A percentile compares a stretch with the other conserved stretches of the same genome.
Conservation (phyloP, 2,888 invertebrate genomes). For the Drosophila buzzatii region DNA sequence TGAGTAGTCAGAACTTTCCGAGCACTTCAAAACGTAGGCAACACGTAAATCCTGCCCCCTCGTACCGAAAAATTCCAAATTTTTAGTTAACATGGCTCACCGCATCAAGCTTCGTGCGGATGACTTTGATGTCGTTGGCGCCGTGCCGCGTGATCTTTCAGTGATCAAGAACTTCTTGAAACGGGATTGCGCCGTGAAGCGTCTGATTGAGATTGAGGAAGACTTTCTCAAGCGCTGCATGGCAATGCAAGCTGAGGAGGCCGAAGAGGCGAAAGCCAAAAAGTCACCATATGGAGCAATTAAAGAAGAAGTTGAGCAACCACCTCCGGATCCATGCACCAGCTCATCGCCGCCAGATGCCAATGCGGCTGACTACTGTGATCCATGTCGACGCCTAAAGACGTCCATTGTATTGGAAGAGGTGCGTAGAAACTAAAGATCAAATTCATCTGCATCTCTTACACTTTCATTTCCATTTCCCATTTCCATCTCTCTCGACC, state of each 20-base stretch:
- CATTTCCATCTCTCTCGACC: not conserved
- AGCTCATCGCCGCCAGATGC: slow-evolving; percentile 37
- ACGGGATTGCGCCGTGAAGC: slow-evolving; percentile 67
- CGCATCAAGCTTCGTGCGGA: slow-evolving; percentile 61
- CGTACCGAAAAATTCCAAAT: slow-evolving; percentile 42
- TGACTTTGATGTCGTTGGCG: slow-evolving; percentile 69
- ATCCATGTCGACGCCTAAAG: slow-evolving; percentile 56
- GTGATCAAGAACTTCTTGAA: slow-evolving; percentile 70
- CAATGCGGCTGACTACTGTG: slow-evolving; percentile 37
- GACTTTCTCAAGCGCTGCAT: slow-evolving; percentile 50
- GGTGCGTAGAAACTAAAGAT: slow-evolving; percentile 32
- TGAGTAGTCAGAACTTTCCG: slow-evolving; percentile 22
- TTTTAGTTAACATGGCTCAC: slow-evolving; percentile 56
- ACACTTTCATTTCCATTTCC: not conserved
- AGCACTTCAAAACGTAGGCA: slow-evolving; percentile 8
- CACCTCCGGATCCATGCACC: slow-evolving; percentile 44
- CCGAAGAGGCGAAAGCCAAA: not conserved
- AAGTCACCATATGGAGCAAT: not conserved
- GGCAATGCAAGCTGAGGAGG: slow-evolving; percentile 18
- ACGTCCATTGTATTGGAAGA: slow-evolving; percentile 69
- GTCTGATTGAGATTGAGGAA: slow-evolving; percentile 69
- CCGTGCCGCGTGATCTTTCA: slow-evolving; percentile 69
- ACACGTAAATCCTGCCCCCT: slow-evolving; percentile 2
- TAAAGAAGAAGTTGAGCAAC: not conserved
- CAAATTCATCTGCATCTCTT: not conserved